Evolutionary conservation across 2,888 invertebrate genomes (phyloP), one percentile per base, ranked within the genome.

Genomic region (Aphelenchoides bicaudatus): DNA sequence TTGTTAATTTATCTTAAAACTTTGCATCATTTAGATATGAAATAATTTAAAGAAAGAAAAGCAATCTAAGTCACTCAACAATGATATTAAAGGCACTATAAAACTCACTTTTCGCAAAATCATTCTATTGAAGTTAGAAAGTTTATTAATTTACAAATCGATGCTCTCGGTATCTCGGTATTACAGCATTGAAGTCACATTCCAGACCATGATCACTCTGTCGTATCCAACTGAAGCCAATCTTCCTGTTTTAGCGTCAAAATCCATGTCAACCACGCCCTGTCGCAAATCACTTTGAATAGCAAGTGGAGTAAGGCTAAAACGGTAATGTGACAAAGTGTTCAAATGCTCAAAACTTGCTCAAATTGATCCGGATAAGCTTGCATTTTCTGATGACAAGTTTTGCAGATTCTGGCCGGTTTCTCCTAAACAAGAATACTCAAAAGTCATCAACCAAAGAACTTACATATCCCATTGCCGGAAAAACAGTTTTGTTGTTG

Each of bases 401-500:
- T 87, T 79, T 91, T 88, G 83, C 98, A 98, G 55, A 96, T 89
- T 61, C 98, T 85, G 67, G 96, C 92, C 79, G 90, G 89, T 82
- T 91, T 92, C 83, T 99, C 98, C 82, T 92, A n/a, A n/a, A n/a
- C n/a, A n/a, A n/a, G n/a, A n/a, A n/a, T n/a, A n/a, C n/a, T n/a
- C n/a, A n/a, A n/a, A n/a, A n/a, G n/a, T n/a, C n/a, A n/a, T n/a
- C n/a, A n/a, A n/a, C n/a, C n/a, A n/a, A n/a, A n/a, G n/a, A n/a
- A n/a, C n/a, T n/a, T n/a, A n/a, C n/a, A n/a, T n/a, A 96, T 48
- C 98, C 98, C 90, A 96, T 90, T 52, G 88, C 84, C 1, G 98
- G 96, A 80, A 94, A 88, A 58, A 89, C 88, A 71, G 91, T 86
- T 64, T 89, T 86, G 80, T 88, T 87, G 56, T 87, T 86, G 16